Conservation (phyloP, 2,113 vertebrate species). For the Pollimyrus isidori region DNA sequence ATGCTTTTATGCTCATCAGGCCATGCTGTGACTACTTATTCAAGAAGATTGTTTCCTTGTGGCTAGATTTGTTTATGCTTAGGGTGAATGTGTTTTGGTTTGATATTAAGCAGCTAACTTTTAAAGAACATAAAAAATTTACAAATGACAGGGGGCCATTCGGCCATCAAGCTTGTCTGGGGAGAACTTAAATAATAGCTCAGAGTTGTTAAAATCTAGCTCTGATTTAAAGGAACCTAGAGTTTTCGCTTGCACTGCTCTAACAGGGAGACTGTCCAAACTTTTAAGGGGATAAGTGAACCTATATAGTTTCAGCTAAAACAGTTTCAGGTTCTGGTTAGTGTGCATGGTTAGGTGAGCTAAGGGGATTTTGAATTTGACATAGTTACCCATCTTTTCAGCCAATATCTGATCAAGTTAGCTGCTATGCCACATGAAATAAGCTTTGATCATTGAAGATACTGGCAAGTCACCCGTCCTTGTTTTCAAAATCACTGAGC, state of each 20-base stretch:
- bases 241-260: no score
- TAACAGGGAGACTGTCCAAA: no score
- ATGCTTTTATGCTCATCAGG: neutral
- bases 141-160: no score
- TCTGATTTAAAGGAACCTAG: no score
- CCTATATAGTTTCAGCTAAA: neutral
- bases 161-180: no score
- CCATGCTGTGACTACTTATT: neutral
- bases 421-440: neutral
- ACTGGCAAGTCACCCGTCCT: neutral
- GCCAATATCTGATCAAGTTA: neutral
- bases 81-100: neutral
- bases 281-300: neutral
- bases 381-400: neutral
- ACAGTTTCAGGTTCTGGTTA: neutral
- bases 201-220: no score
- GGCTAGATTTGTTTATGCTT: neutral
- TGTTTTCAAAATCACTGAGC: neutral
- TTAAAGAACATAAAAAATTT: no score
- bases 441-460: neutral
- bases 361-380: neutral
- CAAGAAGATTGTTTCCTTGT: neutral
- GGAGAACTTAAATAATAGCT: no score
- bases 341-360: neutral
- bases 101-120: neutral